Conservation (phyloP, 2,888 invertebrate species). For the Drosophila cognata region DNA sequence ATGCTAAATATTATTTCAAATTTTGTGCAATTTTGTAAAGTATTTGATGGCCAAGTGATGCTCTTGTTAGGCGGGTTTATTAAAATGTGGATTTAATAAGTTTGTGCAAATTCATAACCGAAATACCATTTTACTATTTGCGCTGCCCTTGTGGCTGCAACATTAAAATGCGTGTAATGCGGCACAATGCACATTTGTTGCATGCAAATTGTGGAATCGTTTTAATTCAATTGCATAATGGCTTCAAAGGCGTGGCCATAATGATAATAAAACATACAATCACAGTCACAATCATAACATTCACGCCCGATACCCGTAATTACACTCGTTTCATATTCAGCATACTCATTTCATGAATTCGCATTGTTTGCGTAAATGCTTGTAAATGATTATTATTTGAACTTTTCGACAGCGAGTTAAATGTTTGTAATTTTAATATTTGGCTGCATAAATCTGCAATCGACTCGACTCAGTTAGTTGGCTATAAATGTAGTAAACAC, state of each 20-base stretch:
- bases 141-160: slow-evolving; percentile 61
- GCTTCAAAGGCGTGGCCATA: slow-evolving; percentile 25
- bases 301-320: slow-evolving; percentile 24
- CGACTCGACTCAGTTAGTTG: slow-evolving; percentile 15
- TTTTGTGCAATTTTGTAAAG: not conserved
- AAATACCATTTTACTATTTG: slow-evolving; percentile 58
- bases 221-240: slow-evolving; percentile 41
- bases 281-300: slow-evolving; percentile 36
- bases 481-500: slow-evolving; percentile 13
- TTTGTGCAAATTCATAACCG: slow-evolving; percentile 49
- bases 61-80: slow-evolving; percentile 28
- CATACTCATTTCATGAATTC: slow-evolving; percentile 12
- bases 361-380: slow-evolving; percentile 24
- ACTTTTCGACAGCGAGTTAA: slow-evolving; percentile 20
- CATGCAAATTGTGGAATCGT: slow-evolving; percentile 32
- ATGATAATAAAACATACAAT: slow-evolving; percentile 34
- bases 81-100: slow-evolving; percentile 76
- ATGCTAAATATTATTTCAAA: not conserved
- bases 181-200: slow-evolving; percentile 28
- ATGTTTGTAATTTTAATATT: slow-evolving; percentile 26
- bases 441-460: slow-evolving; percentile 18
- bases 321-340: slow-evolving; percentile 30
- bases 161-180: slow-evolving; percentile 52
- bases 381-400: slow-evolving; percentile 31
- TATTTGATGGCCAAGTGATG: not conserved